Percentiles rank a stretch among this genome's conserved stretches.
phyloP scores from a whole-genome alignment of 53 echinoderm and acorn worm genomes.

The Zoroaster sp. region DNA sequence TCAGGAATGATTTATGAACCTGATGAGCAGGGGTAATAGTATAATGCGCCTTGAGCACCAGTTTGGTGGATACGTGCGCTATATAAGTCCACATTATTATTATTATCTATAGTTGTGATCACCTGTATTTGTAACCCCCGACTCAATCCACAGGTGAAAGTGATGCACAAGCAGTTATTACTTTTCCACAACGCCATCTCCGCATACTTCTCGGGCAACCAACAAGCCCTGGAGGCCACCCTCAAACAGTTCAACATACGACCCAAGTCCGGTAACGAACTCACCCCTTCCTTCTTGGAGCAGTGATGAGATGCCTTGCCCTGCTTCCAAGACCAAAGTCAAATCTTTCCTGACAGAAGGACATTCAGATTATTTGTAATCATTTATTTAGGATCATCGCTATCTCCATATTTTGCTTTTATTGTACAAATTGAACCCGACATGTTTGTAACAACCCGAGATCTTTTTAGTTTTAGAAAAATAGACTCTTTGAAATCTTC shows the following conservation, averaged over 20 bases:
- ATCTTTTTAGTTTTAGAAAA: no score
- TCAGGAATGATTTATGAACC: no score
- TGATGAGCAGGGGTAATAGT: no score
- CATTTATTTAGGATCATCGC: neutral
- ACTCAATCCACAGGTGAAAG: constrained; percentile 75
- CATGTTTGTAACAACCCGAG: neutral
- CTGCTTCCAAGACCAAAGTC: no score
- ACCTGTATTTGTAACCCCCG: neutral
- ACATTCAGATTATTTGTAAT: no score
- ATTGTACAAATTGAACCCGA: neutral
- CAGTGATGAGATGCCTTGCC: constrained; percentile 26
- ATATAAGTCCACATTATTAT: no score
- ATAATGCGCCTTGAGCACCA: no score
- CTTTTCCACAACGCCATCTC: constrained; percentile 99
- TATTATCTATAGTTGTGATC: neutral
- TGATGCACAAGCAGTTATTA: constrained; percentile 97
- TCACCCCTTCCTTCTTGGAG: constrained; percentile 95
- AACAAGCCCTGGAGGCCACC: constrained; percentile 86
- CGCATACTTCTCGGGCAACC: constrained; percentile 97
- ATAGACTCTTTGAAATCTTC: neutral
- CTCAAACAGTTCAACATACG: constrained; percentile 99
- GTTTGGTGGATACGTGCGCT: no score
- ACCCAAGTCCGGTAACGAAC: constrained; percentile 83
- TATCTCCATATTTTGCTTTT: neutral
- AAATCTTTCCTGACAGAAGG: neutral